A percentile compares a stretch with the other conserved stretches of the same genome.
These are phyloP conservation scores for Caligus rogercresseyi DNA, from an alignment of 1,140 invertebrate species.

Conservation along the genomic window DNA sequence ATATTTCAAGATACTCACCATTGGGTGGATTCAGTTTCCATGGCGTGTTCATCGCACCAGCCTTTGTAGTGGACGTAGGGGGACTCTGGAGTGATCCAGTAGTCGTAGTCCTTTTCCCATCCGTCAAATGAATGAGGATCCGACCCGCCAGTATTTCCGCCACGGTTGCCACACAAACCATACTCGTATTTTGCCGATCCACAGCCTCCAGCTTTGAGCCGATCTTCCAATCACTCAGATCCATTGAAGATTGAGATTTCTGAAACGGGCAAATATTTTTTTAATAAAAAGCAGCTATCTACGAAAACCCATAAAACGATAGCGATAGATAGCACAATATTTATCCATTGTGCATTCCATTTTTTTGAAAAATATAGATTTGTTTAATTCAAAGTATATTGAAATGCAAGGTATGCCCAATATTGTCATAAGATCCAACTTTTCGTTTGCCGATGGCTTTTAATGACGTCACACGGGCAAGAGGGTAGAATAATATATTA, in stretches of 20 bases:
- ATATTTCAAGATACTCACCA: constrained; percentile 25
- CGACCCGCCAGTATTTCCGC: constrained; percentile 38
- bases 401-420: no score
- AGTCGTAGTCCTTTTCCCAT: constrained; percentile 84
- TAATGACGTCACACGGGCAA: no score
- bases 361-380: background rate
- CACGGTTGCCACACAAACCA: constrained; percentile 61
- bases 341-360: background rate
- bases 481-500: no score
- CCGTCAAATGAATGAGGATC: constrained; percentile 79
- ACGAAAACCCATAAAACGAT: background rate
- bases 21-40: constrained; percentile 66
- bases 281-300: background rate
- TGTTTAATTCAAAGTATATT: background rate
- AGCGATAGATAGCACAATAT: background rate
- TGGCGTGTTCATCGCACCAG: constrained; percentile 66
- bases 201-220: constrained; percentile 91
- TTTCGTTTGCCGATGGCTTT: no score
- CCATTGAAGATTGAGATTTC: background rate
- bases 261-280: background rate
- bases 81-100: constrained; percentile 66
- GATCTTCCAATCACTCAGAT: constrained; percentile 39
- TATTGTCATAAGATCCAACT: no score
- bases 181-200: constrained; percentile 64
- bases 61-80: constrained; percentile 84